Evolutionary conservation across 2,888 invertebrate species (phyloP).

Genomic region (Drosophila flavopinicola): DNA sequence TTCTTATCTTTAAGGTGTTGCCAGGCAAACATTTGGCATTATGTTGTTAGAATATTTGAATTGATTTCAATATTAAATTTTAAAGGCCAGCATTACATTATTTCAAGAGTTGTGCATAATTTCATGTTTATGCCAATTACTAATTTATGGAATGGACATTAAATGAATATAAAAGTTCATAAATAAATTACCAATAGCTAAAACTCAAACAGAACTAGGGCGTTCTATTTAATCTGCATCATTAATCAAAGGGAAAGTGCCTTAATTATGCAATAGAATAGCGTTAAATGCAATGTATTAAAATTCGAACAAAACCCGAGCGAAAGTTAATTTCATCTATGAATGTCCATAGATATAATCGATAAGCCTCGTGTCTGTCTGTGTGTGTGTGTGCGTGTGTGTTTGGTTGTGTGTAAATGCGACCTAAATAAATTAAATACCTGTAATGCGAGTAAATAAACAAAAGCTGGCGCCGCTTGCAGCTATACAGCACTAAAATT

Average conservation of each 20-base stretch:
- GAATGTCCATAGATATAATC: slow-evolving; percentile 40
- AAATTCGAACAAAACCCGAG: slow-evolving; percentile 10
- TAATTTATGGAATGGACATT: slow-evolving; percentile 22
- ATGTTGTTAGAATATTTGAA: slow-evolving; percentile 1
- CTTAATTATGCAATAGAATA: slow-evolving; percentile 55
- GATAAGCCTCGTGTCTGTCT: slow-evolving; percentile 18
- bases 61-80: slow-evolving; percentile 1
- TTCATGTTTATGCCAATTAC: slow-evolving; percentile 7
- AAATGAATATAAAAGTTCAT: slow-evolving; percentile 35
- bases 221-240: slow-evolving; percentile 62
- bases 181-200: slow-evolving; percentile 34
- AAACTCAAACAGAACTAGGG: slow-evolving; percentile 44
- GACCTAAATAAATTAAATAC: slow-evolving; percentile 44
- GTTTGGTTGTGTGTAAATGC: slow-evolving; percentile 11
- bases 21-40: neutral
- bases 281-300: slow-evolving; percentile 37
- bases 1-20: slow-evolving; percentile 1
- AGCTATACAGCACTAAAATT: slow-evolving; percentile 11
- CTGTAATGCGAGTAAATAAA: slow-evolving; percentile 47
- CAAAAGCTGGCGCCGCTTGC: slow-evolving; percentile 35
- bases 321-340: slow-evolving; percentile 47
- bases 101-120: slow-evolving; percentile 9
- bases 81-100: neutral
- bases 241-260: slow-evolving; percentile 63
- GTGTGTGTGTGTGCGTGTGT: slow-evolving; percentile 4